Conservation (phyloP, 2,888 invertebrate genomes). For the Nebria salina region DNA sequence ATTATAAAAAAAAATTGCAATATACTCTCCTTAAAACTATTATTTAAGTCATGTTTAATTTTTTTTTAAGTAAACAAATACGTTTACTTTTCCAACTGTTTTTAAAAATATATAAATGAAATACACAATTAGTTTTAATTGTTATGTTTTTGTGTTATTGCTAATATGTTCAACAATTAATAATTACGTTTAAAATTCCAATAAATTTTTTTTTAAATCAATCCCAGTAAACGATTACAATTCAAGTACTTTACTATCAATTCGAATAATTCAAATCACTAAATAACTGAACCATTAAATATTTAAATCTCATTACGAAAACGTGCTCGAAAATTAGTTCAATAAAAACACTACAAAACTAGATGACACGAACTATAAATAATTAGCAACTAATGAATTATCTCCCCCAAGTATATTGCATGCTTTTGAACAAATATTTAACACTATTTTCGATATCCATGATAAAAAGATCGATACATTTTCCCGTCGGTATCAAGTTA, state of each 20-base stretch:
- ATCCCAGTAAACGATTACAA: not conserved
- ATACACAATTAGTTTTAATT: too few relatives aligned
- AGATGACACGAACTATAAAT: not conserved
- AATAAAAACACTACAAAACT: not conserved
- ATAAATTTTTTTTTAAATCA: too few relatives aligned
- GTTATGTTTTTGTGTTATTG: too few relatives aligned
- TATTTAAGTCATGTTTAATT: too few relatives aligned
- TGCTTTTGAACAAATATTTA: not conserved
- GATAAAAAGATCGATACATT: conserved; percentile 44
- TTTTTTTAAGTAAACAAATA: too few relatives aligned
- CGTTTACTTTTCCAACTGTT: too few relatives aligned
- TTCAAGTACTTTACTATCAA: not conserved
- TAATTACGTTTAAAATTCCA: too few relatives aligned
- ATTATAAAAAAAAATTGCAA: not conserved
- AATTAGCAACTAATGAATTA: not conserved
- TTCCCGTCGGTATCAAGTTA: conserved; percentile 40
- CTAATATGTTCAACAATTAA: too few relatives aligned
- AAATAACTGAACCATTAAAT: not conserved
- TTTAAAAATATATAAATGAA: too few relatives aligned
- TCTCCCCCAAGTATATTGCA: not conserved
- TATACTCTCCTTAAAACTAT: too few relatives aligned
- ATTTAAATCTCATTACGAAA: not conserved
- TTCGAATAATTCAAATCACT: not conserved
- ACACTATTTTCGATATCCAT: not conserved
- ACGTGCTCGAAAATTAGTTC: not conserved